Conservation (phyloP, 2,888 invertebrate species). For the Dolomedes plantarius region DNA sequence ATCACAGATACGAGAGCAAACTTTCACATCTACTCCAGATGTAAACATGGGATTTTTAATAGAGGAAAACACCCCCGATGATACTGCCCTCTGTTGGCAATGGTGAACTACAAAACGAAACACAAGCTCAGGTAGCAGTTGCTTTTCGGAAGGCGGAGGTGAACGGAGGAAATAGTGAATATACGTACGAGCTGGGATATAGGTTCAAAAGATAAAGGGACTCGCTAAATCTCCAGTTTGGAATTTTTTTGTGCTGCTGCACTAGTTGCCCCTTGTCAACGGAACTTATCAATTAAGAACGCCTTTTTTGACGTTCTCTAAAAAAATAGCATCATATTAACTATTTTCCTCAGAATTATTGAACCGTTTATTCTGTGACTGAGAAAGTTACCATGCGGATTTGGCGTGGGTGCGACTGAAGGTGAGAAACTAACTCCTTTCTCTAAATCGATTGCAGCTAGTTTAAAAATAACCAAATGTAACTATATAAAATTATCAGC, state of each 20-base stretch:
- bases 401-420: slow-evolving; percentile 42
- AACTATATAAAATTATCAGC: background rate
- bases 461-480: slow-evolving; percentile 9
- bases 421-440: slow-evolving; percentile 43
- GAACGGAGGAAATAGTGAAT: background rate
- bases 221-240: background rate
- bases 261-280: background rate
- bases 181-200: background rate
- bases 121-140: slow-evolving; percentile 65
- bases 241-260: background rate
- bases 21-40: background rate
- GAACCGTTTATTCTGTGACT: slow-evolving; percentile 36
- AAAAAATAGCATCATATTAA: background rate
- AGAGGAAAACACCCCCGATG: slow-evolving; percentile 49
- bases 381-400: slow-evolving; percentile 58
- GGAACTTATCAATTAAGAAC: background rate
- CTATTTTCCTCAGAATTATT: slow-evolving; percentile 34
- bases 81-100: slow-evolving; percentile 53
- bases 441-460: slow-evolving; percentile 18
- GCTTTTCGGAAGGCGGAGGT: slow-evolving; percentile 29
- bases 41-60: slow-evolving; percentile 27
- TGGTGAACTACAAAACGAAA: slow-evolving; percentile 26
- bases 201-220: background rate
- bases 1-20: background rate
- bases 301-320: background rate